phyloP scores from a whole-genome alignment of 2,888 invertebrate species.

The Amiota mariae region DNA sequence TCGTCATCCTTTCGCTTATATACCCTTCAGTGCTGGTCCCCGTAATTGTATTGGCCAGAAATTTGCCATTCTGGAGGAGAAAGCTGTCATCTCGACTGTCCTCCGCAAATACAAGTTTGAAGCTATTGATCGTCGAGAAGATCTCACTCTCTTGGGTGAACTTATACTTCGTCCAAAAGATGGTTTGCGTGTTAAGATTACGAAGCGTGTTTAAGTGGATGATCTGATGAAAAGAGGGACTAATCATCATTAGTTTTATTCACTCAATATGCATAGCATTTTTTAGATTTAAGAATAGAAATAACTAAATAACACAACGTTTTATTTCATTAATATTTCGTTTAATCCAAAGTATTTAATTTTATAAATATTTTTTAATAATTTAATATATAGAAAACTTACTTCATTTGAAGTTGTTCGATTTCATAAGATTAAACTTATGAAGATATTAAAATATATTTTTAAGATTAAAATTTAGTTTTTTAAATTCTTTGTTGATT shows the following conservation, averaged over 20 bases:
- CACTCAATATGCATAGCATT: conserved; percentile 8
- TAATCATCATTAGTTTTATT: not conserved
- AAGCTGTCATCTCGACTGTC: conserved; percentile 76
- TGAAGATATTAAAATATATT: too few species aligned
- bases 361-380: conserved; percentile 41
- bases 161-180: conserved; percentile 77
- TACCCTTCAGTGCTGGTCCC: conserved; percentile 82
- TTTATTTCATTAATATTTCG: conserved; percentile 21
- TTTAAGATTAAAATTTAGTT: too few species aligned
- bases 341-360: conserved; percentile 57
- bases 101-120: conserved; percentile 76
- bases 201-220: conserved; percentile 60
- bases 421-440: not conserved
- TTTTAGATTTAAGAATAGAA: conserved; percentile 2
- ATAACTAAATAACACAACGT: not conserved
- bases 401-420: not conserved
- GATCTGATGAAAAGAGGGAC: not conserved
- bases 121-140: conserved; percentile 76
- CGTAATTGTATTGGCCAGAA: conserved; percentile 77
- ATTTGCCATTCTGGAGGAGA: conserved; percentile 77
- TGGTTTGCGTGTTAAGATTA: conserved; percentile 75
- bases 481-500: too few species aligned
- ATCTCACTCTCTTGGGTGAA: conserved; percentile 77
- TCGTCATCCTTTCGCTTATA: conserved; percentile 80
- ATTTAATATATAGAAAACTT: not conserved